phyloP scores from a whole-genome alignment of 2,113 vertebrate genomes.

The Emydura subglobosa region DNA sequence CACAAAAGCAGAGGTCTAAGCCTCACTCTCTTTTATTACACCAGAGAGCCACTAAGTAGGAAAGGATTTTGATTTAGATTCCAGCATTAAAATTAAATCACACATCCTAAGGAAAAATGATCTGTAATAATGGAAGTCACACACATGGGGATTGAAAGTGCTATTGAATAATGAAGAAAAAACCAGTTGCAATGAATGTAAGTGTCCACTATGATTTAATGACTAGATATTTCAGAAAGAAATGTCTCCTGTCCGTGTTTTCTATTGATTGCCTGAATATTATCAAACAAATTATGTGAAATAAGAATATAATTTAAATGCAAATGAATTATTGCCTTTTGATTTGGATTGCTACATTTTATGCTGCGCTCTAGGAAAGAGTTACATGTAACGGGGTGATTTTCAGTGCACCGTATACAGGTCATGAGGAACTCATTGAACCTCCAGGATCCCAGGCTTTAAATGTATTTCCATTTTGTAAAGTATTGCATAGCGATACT shows the following conservation, averaged over 20 bases:
- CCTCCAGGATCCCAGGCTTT: neutral
- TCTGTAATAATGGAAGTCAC: constrained; percentile 76
- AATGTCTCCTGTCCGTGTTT: constrained; percentile 58
- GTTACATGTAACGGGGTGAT: neutral
- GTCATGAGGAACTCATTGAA: neutral
- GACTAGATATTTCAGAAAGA: constrained; percentile 70
- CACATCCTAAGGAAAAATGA: constrained; percentile 80
- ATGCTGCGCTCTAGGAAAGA: neutral
- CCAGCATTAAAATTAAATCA: constrained; percentile 83
- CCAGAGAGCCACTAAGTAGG: constrained; percentile 75
- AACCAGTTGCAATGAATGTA: constrained; percentile 44
- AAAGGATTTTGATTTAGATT: constrained; percentile 80
- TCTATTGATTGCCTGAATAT: constrained; percentile 62
- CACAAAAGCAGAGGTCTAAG: constrained; percentile 68
- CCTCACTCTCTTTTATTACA: constrained; percentile 68
- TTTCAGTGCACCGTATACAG: neutral
- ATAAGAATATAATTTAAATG: constrained; percentile 49
- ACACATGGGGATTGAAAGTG: constrained; percentile 70
- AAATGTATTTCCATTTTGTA: neutral
- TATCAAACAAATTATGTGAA: constrained; percentile 69
- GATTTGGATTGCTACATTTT: constrained; percentile 34
- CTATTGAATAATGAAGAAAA: constrained; percentile 77
- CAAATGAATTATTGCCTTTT: constrained; percentile 40
- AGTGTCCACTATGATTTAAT: constrained; percentile 64
- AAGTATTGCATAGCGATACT: neutral